Percentiles rank a stretch among this genome's conserved stretches.
phyloP scores from a whole-genome alignment of 2,888 invertebrate species.

The Sminthurides aquaticus region DNA sequence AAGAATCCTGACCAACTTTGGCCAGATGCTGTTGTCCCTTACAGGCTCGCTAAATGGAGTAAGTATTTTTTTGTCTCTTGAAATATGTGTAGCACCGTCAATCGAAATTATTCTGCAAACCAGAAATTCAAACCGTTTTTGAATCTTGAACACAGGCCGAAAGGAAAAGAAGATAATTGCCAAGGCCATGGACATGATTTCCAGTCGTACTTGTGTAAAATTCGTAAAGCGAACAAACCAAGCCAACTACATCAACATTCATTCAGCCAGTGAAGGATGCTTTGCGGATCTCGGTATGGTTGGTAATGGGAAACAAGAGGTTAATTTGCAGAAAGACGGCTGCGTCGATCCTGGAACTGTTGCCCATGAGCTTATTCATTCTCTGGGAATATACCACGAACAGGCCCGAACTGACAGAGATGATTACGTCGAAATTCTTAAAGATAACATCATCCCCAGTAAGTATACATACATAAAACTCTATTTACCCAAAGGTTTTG shows the following conservation, averaged over 20 bases:
- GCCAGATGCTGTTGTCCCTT: not conserved
- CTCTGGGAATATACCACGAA: conserved; percentile 48
- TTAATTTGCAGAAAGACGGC: not conserved
- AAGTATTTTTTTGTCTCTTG: too few relatives aligned
- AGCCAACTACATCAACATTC: not conserved
- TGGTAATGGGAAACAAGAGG: not conserved
- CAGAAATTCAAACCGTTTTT: not conserved
- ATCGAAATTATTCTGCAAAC: not conserved
- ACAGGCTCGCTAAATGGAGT: not conserved
- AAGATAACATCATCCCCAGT: conserved; percentile 45
- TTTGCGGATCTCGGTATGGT: not conserved
- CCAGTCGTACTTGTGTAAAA: not conserved
- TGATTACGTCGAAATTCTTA: conserved; percentile 45
- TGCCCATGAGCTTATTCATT: conserved; percentile 48
- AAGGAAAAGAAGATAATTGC: not conserved
- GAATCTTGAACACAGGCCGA: not conserved
- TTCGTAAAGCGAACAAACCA: not conserved
- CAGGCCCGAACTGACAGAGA: conserved; percentile 48
- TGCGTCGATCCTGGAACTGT: conserved; percentile 47
- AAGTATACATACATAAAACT: conserved; percentile 3
- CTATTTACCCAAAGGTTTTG: too few relatives aligned
- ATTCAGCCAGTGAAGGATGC: not conserved
- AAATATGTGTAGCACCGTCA: not conserved
- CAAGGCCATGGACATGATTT: not conserved
- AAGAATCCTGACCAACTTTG: not conserved